A percentile compares a stretch with the other conserved stretches of the same genome.
phyloP scores from a whole-genome alignment of 2,888 invertebrate species.

The Sepiola atlantica region DNA sequence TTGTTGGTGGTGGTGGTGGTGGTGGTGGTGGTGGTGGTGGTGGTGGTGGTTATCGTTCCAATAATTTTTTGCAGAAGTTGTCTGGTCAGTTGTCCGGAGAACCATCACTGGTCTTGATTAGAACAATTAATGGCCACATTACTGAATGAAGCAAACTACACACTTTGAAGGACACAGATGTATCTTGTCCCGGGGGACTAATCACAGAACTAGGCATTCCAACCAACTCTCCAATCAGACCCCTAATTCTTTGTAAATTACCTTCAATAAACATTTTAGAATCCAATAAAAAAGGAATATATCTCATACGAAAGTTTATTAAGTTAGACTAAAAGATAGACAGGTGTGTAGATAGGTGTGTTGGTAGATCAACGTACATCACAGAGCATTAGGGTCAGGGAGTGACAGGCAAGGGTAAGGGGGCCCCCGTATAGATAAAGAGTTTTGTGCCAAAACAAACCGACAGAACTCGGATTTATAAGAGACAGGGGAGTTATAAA shows the following conservation, averaged over 20 bases:
- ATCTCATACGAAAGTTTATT: not conserved
- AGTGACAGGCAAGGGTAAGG: not conserved
- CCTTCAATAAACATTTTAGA: not conserved
- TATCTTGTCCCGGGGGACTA: not conserved
- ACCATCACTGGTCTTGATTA: not conserved
- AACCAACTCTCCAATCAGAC: not conserved
- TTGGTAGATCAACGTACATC: not conserved
- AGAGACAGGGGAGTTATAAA: not conserved
- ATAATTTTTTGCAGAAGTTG: not conserved
- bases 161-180: constrained; percentile 18
- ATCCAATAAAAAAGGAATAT: constrained; percentile 9
- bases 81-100: not conserved
- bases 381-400: not conserved
- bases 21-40: too few relatives aligned
- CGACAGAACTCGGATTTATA: not conserved
- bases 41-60: not conserved
- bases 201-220: not conserved
- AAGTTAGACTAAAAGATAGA: not conserved
- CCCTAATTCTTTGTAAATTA: not conserved
- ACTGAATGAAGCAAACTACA: not conserved
- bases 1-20: too few relatives aligned
- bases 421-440: not conserved
- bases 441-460: not conserved
- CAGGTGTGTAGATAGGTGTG: constrained; percentile 32
- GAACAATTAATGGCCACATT: not conserved